Evolutionary conservation across 2,797 vertebrate species (phyloP).

Genomic region (Catharus ustulatus): DNA sequence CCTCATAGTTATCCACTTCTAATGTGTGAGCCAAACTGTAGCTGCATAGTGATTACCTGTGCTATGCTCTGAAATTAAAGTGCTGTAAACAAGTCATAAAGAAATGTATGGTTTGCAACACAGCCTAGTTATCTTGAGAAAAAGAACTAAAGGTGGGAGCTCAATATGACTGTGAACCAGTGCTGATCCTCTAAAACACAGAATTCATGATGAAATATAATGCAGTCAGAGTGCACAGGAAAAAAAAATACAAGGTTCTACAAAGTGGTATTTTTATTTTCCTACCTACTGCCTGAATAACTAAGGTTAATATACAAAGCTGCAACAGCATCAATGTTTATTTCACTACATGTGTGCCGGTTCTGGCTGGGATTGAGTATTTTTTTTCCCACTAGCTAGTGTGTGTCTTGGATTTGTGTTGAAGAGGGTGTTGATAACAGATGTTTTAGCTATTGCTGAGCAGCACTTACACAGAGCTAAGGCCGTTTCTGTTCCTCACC

Average conservation of each 20-base stretch:
- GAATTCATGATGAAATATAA: background rate
- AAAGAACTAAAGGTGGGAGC: background rate
- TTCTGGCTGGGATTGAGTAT: background rate
- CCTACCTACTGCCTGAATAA: too few relatives aligned
- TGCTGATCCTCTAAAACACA: background rate
- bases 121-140: background rate
- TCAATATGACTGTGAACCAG: background rate
- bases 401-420: background rate
- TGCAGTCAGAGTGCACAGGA: too few relatives aligned
- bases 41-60: background rate
- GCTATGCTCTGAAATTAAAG: background rate
- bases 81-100: background rate
- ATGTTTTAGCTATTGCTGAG: background rate
- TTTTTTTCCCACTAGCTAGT: background rate
- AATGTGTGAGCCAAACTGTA: background rate
- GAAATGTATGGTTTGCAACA: background rate
- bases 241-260: too few relatives aligned
- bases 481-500: background rate
- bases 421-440: too few relatives aligned
- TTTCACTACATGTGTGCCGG: too few relatives aligned
- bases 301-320: background rate
- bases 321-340: background rate
- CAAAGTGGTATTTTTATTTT: too few relatives aligned
- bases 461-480: background rate
- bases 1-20: background rate